Evolutionary conservation across 2,888 invertebrate genomes (phyloP), one percentile per base, ranked within the genome.

Genomic region (Crepidodera aurea): DNA sequence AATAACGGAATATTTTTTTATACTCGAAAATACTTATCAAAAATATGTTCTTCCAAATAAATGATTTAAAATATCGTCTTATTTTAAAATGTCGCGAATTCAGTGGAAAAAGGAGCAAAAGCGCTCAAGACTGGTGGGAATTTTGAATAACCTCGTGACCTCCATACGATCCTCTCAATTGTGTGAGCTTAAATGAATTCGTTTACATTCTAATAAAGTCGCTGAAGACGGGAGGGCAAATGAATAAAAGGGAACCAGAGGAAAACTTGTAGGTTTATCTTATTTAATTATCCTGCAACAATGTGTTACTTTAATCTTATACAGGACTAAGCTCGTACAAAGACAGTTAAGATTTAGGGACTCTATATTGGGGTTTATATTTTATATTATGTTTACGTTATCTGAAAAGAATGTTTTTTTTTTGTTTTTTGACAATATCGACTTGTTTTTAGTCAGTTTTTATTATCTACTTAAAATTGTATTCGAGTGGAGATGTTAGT

Each of bases 201-300:
- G 44, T 44, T 55, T 55, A 55, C 55, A 55, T 55, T 44, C 44
- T 55, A 55, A 55, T 55, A 55, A 55, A 44, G 55, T 32, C 55
- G 27, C 29, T 19, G 32, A 44, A 55, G 32, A 19, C 19, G 18
- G 16, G 19, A 18, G 44, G 32, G 55, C 42, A 44, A 55, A 55
- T 44, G 55, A 32, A 55, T 55, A 44, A 42, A 55, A n/a, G 55
- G 37, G 44, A 44, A 55, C 16, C 29, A 32, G 19, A 37, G 54
- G 54, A 42, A 54, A 54, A 40, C 54, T 54, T 54, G 27, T 22
- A 54, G 15, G 55, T 55, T 55, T 55, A 55, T 55, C 55, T 44
- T 55, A 55, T 55, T 55, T 55, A 55, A 55, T 55, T 55, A 55
- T 55, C 55, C 44, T 44, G 55, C 55, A 55, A 44, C 55, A 55